phyloP scores from a whole-genome alignment of 92 coral and sea anemone genomes.

The Porites divaricata region DNA sequence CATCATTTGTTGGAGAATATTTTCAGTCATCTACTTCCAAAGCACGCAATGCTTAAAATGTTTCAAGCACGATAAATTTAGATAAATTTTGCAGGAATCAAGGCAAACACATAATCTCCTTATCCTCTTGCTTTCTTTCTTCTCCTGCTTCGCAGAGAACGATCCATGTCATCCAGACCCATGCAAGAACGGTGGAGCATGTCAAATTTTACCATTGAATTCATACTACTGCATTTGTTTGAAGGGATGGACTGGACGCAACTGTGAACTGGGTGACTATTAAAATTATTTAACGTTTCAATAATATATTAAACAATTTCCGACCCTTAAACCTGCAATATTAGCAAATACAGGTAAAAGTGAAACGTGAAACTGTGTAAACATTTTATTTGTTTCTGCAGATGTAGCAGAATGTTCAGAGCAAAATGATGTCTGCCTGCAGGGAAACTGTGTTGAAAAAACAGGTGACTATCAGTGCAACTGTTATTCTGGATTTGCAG shows the following conservation, averaged over 20 bases:
- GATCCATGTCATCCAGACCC: conserved; percentile 39
- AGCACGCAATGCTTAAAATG: too few species aligned
- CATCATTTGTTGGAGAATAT: too few species aligned
- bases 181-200: conserved; percentile 31
- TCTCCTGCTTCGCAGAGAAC: not conserved
- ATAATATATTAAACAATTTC: too few species aligned
- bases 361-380: too few species aligned
- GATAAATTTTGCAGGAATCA: too few species aligned
- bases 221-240: conserved; percentile 27
- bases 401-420: conserved; percentile 16
- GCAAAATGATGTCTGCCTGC: not conserved
- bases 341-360: too few species aligned
- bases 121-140: not conserved
- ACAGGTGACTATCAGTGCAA: conserved; percentile 22
- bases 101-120: not conserved
- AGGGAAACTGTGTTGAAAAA: conserved; percentile 4
- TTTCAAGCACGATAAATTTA: too few species aligned
- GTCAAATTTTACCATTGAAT: conserved; percentile 5
- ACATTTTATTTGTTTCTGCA: not conserved
- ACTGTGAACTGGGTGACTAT: conserved; percentile 27
- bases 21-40: too few species aligned
- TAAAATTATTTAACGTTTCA: not conserved
- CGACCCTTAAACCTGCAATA: too few species aligned
- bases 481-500: conserved; percentile 12
- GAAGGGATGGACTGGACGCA: conserved; percentile 35